Conservation (phyloP, 23 tunicate genomes). For the Clavelina lepadiformis region DNA sequence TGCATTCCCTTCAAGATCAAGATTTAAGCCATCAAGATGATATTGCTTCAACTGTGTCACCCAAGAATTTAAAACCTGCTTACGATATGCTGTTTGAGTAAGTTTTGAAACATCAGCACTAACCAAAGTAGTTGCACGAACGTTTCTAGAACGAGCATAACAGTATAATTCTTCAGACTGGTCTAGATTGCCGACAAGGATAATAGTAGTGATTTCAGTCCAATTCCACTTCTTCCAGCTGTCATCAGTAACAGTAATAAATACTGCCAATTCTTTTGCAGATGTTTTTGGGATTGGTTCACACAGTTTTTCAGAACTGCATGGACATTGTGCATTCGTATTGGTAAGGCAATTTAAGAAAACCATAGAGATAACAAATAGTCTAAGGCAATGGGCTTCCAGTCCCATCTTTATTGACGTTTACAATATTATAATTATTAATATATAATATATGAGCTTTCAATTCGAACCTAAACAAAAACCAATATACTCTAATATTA, state of each 20-base stretch:
- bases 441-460: too few species aligned
- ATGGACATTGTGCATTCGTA: slow-evolving; percentile 21
- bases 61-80: slow-evolving; percentile 43
- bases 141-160: slow-evolving; percentile 53
- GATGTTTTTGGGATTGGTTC: slow-evolving; percentile 43
- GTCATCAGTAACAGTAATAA: slow-evolving; percentile 13
- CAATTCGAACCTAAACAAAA: too few species aligned
- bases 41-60: slow-evolving; percentile 10
- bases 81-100: slow-evolving; percentile 24
- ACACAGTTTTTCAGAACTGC: slow-evolving; percentile 33
- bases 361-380: too few species aligned
- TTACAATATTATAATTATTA: too few species aligned
- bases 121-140: slow-evolving; percentile 41
- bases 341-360: not conserved
- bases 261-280: slow-evolving; percentile 46
- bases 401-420: too few species aligned
- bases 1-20: slow-evolving; percentile 77
- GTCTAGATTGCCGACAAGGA: slow-evolving; percentile 3
- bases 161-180: slow-evolving; percentile 43
- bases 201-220: slow-evolving; percentile 65
- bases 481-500: too few species aligned
- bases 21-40: slow-evolving; percentile 58
- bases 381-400: too few species aligned
- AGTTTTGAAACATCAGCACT: slow-evolving; percentile 16
- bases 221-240: slow-evolving; percentile 53